Base-by-base conservation (phyloP, 2,888 invertebrate genomes). In the Himalopsyche tibetana region DNA sequence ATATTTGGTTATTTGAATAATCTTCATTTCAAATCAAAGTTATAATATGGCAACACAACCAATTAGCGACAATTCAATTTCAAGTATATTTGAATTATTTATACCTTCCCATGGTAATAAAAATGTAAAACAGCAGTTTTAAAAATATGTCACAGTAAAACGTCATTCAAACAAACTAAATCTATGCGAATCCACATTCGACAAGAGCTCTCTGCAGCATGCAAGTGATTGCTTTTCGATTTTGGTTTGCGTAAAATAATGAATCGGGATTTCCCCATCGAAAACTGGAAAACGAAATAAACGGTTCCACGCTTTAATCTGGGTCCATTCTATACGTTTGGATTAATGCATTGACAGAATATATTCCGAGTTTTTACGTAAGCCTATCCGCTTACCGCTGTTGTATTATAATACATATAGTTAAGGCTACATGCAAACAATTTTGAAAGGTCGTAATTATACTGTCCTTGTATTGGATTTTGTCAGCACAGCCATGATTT, bases 141-240 rank as follows among this genome's bases (percentile, higher is more conserved):
- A 15, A 51, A 51, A 51, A 15, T 51, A 51, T 51, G 15, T 51
- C 51, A 74, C 5, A 38, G n/a, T 19, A 28, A 9, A 74, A 63
- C 63, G 15, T 74, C 74, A 74, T 74, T 74, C 36, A 74, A 74
- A 74, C 11, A 36, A 36, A 38, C 74, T 12, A 36, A 74, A 74
- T 38, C 74, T 36, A 74, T 74, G 38, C 9, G 38, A 74, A 74
- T 74, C 74, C 74, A 38, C 36, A 74, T 74, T 74, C 12, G 74
- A 74, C 74, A 74, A 74, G 74, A 74, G 74, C 36, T 12, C 74
- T 74, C 9, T 5, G 38, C 28, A 74, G 5, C 74, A 36, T 74
- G 74, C 74, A 74, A 74, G 74, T 74, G 74, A 74, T 74, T 74
- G 74, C 28, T 74, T 74, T 74, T 74, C 74, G 74, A 74, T 74